Evolutionary conservation across 2,797 vertebrate genomes (phyloP).

Genomic region (Eutrigla gurnardus): DNA sequence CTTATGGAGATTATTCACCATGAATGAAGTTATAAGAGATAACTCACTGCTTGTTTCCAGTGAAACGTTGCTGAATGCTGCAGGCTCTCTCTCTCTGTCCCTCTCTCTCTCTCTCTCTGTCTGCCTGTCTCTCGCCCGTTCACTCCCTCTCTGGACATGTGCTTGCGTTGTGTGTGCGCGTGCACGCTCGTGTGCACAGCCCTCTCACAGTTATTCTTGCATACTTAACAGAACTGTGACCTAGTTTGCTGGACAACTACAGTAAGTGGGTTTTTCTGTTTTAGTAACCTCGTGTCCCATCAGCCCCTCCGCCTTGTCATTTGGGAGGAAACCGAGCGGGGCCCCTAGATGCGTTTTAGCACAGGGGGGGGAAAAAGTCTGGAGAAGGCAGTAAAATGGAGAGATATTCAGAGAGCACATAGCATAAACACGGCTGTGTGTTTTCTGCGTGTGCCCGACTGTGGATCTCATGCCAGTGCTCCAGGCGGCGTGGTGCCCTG

Average conservation of each 20-base stretch:
- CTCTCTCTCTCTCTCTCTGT: neutral
- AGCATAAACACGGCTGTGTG: constrained; percentile 50
- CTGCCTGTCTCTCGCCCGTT: neutral
- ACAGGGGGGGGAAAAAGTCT: constrained; percentile 20
- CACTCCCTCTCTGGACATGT: constrained; percentile 56
- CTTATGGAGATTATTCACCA: constrained; percentile 60
- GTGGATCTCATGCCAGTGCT: constrained; percentile 72
- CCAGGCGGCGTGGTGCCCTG: constrained; percentile 63
- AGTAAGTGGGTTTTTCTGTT: constrained; percentile 85
- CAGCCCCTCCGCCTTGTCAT: constrained; percentile 48
- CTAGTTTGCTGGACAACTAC: constrained; percentile 83
- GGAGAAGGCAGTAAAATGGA: constrained; percentile 36
- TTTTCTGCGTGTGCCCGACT: constrained; percentile 35
- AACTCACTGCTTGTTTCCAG: constrained; percentile 71
- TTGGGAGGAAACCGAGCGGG: constrained; percentile 53
- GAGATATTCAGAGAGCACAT: constrained; percentile 63
- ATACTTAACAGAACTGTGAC: constrained; percentile 85
- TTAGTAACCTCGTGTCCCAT: constrained; percentile 65
- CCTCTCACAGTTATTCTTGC: constrained; percentile 80
- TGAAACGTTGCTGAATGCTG: constrained; percentile 59
- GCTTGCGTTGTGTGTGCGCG: constrained; percentile 37
- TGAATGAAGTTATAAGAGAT: constrained; percentile 75
- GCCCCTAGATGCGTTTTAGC: constrained; percentile 44
- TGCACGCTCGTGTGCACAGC: constrained; percentile 38
- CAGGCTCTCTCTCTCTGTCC: constrained; percentile 38